Conservation (phyloP, 2,113 vertebrate species). For the Plestiodon gilberti region DNA sequence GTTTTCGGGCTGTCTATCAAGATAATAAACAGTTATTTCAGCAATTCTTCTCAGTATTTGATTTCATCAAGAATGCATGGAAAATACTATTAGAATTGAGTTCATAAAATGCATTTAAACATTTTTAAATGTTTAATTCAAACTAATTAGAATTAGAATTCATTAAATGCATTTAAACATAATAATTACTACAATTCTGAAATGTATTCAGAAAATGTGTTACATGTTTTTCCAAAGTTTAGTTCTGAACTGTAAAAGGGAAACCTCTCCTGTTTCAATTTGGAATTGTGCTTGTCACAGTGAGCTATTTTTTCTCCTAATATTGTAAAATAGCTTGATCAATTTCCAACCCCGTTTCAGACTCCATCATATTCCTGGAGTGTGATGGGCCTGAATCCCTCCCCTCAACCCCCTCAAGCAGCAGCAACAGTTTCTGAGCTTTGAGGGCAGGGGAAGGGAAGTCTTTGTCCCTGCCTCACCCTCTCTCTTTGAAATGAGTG, state of each 20-base stretch:
- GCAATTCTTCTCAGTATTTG: accelerated
- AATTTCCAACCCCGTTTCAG: neutral
- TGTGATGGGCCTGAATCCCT: neutral
- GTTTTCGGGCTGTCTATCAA: slow-evolving; percentile 78
- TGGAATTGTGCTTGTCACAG: neutral
- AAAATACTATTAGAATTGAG: neutral
- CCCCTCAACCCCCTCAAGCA: too few species aligned
- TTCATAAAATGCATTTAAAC: neutral
- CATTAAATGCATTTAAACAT: too few species aligned
- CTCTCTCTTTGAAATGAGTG: neutral
- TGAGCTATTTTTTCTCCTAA: neutral
- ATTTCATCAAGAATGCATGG: too few species aligned
- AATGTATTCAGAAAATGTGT: neutral
- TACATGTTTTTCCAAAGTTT: neutral
- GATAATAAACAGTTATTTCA: accelerated
- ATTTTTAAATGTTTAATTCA: too few species aligned
- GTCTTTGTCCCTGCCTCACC: neutral
- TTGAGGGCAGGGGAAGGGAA: neutral
- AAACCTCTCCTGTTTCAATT: neutral
- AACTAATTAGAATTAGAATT: too few species aligned
- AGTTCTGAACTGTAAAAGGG: neutral
- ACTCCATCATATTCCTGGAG: neutral
- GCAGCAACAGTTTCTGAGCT: too few species aligned
- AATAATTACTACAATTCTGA: neutral
- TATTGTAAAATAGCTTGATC: neutral